Percentiles rank a stretch among this genome's conserved stretches.
Evolutionary conservation across 2,888 invertebrate genomes (phyloP).

Genomic region (Phortica magna): DNA sequence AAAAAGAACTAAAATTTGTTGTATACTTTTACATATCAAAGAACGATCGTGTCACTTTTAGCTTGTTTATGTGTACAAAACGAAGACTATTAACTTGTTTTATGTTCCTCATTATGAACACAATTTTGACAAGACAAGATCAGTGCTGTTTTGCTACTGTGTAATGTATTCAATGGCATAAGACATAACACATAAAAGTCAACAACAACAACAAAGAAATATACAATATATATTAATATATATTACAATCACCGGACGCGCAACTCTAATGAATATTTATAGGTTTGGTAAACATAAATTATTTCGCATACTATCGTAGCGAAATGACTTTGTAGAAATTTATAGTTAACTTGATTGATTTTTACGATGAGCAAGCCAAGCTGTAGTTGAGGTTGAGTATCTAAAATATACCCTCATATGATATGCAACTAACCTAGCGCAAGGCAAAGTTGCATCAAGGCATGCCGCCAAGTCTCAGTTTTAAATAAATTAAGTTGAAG

Average conservation of each 20-base stretch:
- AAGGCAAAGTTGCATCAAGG: constrained; percentile 31
- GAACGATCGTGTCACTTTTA: too few species aligned
- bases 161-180: too few species aligned
- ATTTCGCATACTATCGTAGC: constrained; percentile 61
- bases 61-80: background rate
- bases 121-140: too few species aligned
- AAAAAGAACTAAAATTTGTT: too few species aligned
- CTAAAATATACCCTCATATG: background rate
- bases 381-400: background rate
- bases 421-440: background rate
- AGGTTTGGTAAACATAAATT: constrained; percentile 67
- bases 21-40: too few species aligned
- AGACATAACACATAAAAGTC: too few species aligned
- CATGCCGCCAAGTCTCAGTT: constrained; percentile 27
- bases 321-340: constrained; percentile 52
- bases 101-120: constrained; percentile 71
- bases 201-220: too few species aligned
- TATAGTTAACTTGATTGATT: constrained; percentile 72
- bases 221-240: background rate
- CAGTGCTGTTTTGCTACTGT: too few species aligned
- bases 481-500: constrained; percentile 30
- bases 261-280: constrained; percentile 66
- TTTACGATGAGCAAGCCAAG: constrained; percentile 54
- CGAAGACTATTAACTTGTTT: constrained; percentile 69
- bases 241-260: background rate